Conservation (phyloP, 2,113 vertebrate species). For the Chelonoidis abingdonii region DNA sequence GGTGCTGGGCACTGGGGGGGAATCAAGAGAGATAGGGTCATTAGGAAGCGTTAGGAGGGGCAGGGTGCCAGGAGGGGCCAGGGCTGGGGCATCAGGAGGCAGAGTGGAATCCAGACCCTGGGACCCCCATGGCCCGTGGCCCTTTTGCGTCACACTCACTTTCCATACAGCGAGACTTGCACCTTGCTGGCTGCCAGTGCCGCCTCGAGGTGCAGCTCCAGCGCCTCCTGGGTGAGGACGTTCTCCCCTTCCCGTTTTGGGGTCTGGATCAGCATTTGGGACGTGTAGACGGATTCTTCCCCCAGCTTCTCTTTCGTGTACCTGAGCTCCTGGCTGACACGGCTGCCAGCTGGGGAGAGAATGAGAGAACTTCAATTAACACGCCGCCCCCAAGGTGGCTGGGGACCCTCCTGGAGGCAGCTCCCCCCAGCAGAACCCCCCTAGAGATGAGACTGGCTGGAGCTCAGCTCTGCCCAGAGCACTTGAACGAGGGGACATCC, state of each 20-base stretch:
- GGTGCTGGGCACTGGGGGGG: accelerated
- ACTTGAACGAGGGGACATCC: neutral
- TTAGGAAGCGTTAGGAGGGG: too few species aligned
- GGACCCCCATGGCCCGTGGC: neutral
- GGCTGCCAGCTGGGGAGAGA: slow-evolving; percentile 87
- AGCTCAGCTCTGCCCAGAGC: neutral
- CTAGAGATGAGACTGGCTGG: too few species aligned
- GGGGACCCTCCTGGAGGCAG: neutral
- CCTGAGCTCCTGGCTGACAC: slow-evolving; percentile 93
- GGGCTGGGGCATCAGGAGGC: neutral
- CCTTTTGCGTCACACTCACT: slow-evolving; percentile 83
- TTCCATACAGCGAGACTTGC: slow-evolving; percentile 97
- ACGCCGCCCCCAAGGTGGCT: neutral
- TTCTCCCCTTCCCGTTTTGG: slow-evolving; percentile 89
- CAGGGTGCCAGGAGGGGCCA: neutral
- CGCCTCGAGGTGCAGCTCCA: slow-evolving; percentile 94
- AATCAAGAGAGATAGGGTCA: neutral
- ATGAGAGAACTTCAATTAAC: neutral
- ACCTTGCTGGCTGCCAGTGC: slow-evolving; percentile 96
- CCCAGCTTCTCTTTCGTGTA: slow-evolving; percentile 99
- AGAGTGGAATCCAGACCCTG: neutral
- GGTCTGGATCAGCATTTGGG: slow-evolving; percentile 98
- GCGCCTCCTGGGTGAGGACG: slow-evolving; percentile 92
- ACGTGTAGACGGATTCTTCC: slow-evolving; percentile 94
- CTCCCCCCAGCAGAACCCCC: neutral